Evolutionary conservation across 2,888 invertebrate genomes (phyloP).

Genomic region (Hecatera dysodea): DNA sequence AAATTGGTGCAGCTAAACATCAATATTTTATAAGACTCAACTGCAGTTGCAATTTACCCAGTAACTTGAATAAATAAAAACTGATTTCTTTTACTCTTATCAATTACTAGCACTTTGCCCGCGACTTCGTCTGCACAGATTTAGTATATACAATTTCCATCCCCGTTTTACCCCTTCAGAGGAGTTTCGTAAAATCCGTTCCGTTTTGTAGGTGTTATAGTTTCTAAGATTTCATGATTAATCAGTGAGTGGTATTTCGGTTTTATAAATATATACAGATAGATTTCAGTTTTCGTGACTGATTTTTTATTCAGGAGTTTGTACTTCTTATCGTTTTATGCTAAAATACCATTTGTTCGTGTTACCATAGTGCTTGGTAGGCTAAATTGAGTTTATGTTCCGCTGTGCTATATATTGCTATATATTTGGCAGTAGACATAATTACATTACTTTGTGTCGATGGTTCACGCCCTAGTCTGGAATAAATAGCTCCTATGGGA

Average conservation of each 20-base stretch:
- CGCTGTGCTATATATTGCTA: not conserved
- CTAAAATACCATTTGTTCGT: not conserved
- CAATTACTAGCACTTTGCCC: not conserved
- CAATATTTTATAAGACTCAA: too few species aligned
- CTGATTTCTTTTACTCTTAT: not conserved
- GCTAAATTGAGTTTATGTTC: conserved; percentile 7
- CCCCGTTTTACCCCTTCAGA: too few species aligned
- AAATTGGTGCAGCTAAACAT: too few species aligned
- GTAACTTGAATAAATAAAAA: not conserved
- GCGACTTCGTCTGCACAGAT: too few species aligned
- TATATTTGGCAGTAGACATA: conserved; percentile 33
- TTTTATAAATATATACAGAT: too few species aligned
- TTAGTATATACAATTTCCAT: too few species aligned
- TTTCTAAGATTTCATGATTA: too few species aligned
- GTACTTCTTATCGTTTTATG: not conserved
- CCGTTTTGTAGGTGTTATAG: too few species aligned
- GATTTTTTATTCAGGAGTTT: not conserved
- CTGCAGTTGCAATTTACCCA: too few species aligned
- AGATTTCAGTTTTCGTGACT: not conserved
- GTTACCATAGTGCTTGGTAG: not conserved
- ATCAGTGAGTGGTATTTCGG: too few species aligned
- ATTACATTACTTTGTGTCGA: conserved; percentile 29
- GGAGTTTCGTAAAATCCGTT: too few species aligned
- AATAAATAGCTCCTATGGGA: conserved; percentile 16
- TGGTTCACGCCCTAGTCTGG: conserved; percentile 38